These are phyloP conservation scores for Melanotaenia duboulayi DNA, from an alignment of 2,113 vertebrate species.

Conservation along the genomic window DNA sequence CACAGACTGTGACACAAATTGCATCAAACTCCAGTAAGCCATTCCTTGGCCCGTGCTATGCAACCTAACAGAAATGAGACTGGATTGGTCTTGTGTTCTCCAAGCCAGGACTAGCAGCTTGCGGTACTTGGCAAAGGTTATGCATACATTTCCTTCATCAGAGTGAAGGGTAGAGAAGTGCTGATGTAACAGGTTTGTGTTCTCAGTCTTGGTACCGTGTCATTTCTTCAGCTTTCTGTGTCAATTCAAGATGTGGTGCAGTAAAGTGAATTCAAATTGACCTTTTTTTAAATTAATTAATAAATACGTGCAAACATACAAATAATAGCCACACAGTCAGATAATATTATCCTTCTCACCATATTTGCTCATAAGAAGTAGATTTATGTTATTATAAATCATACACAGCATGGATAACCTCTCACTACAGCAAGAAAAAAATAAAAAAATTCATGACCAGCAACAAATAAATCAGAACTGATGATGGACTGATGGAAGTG, in stretches of 20 bases:
- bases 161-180: constrained; percentile 30
- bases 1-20: too few relatives aligned
- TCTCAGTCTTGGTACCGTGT: constrained; percentile 7
- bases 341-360: too few relatives aligned
- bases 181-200: constrained; percentile 6
- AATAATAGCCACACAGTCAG: too few relatives aligned
- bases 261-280: not conserved
- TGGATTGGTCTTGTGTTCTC: constrained; percentile 26
- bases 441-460: not conserved
- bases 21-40: constrained; percentile 1
- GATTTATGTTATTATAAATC: too few relatives aligned
- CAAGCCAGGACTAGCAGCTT: constrained; percentile 33
- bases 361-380: too few relatives aligned
- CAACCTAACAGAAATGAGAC: constrained; percentile 27
- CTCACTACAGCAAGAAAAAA: not conserved
- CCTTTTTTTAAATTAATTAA: not conserved
- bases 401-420: not conserved
- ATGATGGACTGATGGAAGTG: not conserved
- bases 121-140: constrained; percentile 28
- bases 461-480: constrained; percentile 24
- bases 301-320: too few relatives aligned
- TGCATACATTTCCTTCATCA: constrained; percentile 27
- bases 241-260: not conserved
- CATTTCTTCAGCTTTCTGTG: not conserved
- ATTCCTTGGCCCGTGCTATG: constrained; percentile 13